A percentile compares a stretch with the other conserved stretches of the same genome.
phyloP scores from a whole-genome alignment of 1,140 invertebrate genomes.

The Papilio polytes region DNA sequence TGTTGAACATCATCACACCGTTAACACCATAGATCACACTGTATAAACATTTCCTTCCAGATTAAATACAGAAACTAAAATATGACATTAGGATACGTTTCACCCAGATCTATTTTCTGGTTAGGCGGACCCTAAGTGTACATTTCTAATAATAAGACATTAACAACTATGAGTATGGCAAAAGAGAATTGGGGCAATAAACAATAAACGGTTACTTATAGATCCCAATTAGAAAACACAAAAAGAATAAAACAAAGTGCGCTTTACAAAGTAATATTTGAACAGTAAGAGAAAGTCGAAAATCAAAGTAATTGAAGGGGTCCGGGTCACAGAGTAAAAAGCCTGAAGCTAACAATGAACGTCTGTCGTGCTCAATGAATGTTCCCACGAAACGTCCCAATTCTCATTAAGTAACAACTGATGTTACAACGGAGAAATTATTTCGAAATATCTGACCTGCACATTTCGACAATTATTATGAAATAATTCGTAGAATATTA shows the following conservation, averaged over 20 bases:
- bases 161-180: too few species aligned
- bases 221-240: not conserved
- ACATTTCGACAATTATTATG: not conserved
- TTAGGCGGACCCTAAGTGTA: not conserved
- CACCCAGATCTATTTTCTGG: not conserved
- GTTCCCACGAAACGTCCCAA: slow-evolving; percentile 28
- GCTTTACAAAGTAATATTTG: not conserved
- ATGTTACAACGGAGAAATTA: not conserved
- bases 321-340: slow-evolving; percentile 22
- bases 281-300: slow-evolving; percentile 7
- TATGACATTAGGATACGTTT: not conserved
- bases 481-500: not conserved
- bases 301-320: slow-evolving; percentile 1
- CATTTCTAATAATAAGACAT: too few species aligned
- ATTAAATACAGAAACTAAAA: not conserved
- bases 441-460: not conserved
- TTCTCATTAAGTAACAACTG: slow-evolving; percentile 27
- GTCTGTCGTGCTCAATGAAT: slow-evolving; percentile 8
- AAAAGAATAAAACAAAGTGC: not conserved
- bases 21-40: not conserved
- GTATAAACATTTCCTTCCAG: not conserved
- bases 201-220: not conserved
- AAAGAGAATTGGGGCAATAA: not conserved
- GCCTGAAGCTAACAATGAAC: slow-evolving; percentile 6
- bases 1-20: slow-evolving; percentile 81